phyloP scores from a whole-genome alignment of 2,113 vertebrate genomes.

The Mobula birostris region DNA sequence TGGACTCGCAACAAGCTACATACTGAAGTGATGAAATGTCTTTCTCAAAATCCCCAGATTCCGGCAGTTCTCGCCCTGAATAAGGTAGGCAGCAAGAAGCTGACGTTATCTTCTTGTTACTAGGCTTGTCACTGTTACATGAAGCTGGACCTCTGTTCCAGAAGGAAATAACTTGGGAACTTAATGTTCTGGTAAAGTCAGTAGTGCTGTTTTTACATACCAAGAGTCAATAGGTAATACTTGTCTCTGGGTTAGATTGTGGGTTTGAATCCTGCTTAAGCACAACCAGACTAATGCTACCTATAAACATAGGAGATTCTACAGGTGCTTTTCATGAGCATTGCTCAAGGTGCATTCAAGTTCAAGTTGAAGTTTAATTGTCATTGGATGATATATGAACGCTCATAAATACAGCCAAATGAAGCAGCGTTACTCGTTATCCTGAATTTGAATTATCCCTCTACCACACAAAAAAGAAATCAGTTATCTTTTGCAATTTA shows the following conservation, averaged over 20 bases:
- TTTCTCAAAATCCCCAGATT: constrained; percentile 60
- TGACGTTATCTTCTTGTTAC: background rate
- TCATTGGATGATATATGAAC: too few relatives aligned
- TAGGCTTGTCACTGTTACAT: background rate
- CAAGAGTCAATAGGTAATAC: background rate
- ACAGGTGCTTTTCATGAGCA: too few relatives aligned
- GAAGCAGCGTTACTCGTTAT: too few relatives aligned
- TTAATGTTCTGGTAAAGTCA: background rate
- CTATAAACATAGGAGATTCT: too few relatives aligned
- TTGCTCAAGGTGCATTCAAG: too few relatives aligned
- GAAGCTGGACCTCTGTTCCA: background rate
- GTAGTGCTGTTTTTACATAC: background rate
- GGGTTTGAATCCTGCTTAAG: background rate
- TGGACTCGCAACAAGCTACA: constrained; percentile 68
- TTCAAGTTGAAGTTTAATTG: too few relatives aligned
- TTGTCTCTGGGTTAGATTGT: too few relatives aligned
- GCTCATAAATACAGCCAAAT: too few relatives aligned
- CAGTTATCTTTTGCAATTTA: background rate
- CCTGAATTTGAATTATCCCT: too few relatives aligned
- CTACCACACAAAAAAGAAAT: too few relatives aligned
- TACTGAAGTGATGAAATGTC: constrained; percentile 70
- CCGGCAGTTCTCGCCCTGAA: constrained; percentile 85
- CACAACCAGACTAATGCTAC: background rate
- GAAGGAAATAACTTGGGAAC: background rate
- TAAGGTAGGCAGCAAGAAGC: constrained; percentile 61